Evolutionary conservation across 35 echinoderm and acorn worm species (phyloP).

Genomic region (Ptychodera flava): DNA sequence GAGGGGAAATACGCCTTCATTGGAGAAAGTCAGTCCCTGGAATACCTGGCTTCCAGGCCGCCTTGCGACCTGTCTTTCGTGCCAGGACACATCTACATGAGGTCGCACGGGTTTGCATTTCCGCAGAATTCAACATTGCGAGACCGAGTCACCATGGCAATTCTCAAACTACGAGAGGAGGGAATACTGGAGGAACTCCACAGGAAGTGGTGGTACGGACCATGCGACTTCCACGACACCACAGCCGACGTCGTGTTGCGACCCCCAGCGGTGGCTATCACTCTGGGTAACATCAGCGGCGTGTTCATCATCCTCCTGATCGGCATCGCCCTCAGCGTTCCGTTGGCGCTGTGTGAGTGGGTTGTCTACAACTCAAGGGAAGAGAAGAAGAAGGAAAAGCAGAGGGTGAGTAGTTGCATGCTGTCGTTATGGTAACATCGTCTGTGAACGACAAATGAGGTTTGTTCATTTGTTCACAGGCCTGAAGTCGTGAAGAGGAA

Average conservation of each 20-base stretch:
- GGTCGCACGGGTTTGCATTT: not conserved
- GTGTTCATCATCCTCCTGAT: slow-evolving; percentile 9
- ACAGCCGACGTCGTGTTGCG: not conserved
- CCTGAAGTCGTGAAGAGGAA: too few species aligned
- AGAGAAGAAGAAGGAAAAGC: not conserved
- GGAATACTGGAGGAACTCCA: slow-evolving; percentile 40
- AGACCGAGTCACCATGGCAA: slow-evolving; percentile 66
- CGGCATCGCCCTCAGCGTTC: slow-evolving; percentile 9
- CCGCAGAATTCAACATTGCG: slow-evolving; percentile 48
- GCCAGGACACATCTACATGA: not conserved
- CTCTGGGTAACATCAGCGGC: not conserved
- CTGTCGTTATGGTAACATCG: not conserved
- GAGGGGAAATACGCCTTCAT: slow-evolving; percentile 88
- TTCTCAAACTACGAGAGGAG: slow-evolving; percentile 33
- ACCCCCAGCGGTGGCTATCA: not conserved
- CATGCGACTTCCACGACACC: slow-evolving; percentile 19
- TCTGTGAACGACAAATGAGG: not conserved
- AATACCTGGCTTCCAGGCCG: slow-evolving; percentile 54
- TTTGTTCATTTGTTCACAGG: not conserved
- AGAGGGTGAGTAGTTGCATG: not conserved
- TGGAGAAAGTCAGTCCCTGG: slow-evolving; percentile 69
- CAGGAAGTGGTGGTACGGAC: slow-evolving; percentile 20
- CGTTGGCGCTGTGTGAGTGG: not conserved
- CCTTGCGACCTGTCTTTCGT: slow-evolving; percentile 49
- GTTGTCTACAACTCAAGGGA: not conserved